A percentile compares a stretch with the other conserved stretches of the same genome.
Conservation (phyloP, 2,888 invertebrate species). For the Oscheius myriophilus region DNA sequence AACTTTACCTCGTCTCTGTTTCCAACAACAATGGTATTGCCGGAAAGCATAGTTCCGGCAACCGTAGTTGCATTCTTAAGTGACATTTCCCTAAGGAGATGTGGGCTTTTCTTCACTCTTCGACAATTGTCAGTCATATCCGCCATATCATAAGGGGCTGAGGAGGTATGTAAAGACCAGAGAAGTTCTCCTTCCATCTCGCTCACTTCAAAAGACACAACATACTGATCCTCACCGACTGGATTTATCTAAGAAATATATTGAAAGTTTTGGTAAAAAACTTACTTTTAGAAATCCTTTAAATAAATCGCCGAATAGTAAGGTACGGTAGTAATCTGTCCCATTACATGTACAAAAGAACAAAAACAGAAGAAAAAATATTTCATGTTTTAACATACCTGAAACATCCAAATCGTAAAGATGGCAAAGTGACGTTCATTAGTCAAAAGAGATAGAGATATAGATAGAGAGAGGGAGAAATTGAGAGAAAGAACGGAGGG, state of each 20-base stretch:
- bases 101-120: slow-evolving; percentile 53
- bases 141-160: slow-evolving; percentile 58
- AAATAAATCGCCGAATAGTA: slow-evolving; percentile 54
- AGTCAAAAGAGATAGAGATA: no score
- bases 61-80: slow-evolving; percentile 41
- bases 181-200: slow-evolving; percentile 38
- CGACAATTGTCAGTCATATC: slow-evolving; percentile 59
- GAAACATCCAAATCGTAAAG: background rate
- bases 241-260: slow-evolving; percentile 36
- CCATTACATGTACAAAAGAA: background rate
- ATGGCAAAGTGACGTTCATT: background rate
- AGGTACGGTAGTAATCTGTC: slow-evolving; percentile 36
- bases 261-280: background rate
- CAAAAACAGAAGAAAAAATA: slow-evolving; percentile 8
- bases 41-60: slow-evolving; percentile 41
- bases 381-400: slow-evolving; percentile 18
- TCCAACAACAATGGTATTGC: slow-evolving; percentile 50
- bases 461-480: no score
- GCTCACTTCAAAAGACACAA: slow-evolving; percentile 48
- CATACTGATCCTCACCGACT: slow-evolving; percentile 46
- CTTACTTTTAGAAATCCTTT: slow-evolving; percentile 58
- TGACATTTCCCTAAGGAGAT: slow-evolving; percentile 48
- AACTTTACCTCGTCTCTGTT: slow-evolving; percentile 15
- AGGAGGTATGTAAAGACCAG: slow-evolving; percentile 51
- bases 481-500: no score